Conservation (phyloP, 2,888 invertebrate species). For the Limnephilus marmoratus region DNA sequence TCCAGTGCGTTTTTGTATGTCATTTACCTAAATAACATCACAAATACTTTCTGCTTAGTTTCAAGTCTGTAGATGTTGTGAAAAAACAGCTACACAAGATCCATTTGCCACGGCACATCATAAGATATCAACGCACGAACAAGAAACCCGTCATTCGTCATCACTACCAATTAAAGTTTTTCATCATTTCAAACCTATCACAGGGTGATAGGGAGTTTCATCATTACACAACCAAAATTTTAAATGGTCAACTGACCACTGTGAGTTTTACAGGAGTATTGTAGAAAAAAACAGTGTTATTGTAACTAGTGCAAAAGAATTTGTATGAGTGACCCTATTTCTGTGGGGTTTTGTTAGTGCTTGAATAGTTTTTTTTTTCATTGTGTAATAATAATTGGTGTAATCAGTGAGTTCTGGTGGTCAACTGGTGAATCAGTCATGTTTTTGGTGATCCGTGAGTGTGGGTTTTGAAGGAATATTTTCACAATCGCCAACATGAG, state of each 20-base stretch:
- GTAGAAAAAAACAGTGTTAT: neutral
- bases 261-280: slow-evolving; percentile 13
- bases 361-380: neutral
- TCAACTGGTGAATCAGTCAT: slow-evolving; percentile 51
- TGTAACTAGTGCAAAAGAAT: slow-evolving; percentile 2
- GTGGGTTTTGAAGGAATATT: slow-evolving; percentile 51
- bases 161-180: neutral
- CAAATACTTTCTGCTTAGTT: neutral
- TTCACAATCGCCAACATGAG: neutral
- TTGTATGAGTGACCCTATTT: slow-evolving; percentile 40
- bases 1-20: neutral
- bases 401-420: slow-evolving; percentile 36
- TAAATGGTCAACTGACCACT: neutral
- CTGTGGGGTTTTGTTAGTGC: slow-evolving; percentile 1
- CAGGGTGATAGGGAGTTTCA: neutral
- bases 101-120: neutral
- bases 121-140: slow-evolving; percentile 54
- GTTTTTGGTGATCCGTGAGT: slow-evolving; percentile 50
- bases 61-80: neutral
- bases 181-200: neutral
- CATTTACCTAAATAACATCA: neutral
- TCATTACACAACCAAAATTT: slow-evolving; percentile 13
- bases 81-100: neutral
- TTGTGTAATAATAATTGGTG: slow-evolving; percentile 17
- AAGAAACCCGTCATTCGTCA: slow-evolving; percentile 41